Percentiles rank a stretch among this genome's conserved stretches.
Evolutionary conservation across 53 echinoderm and acorn worm genomes (phyloP).

Genomic region (Antedon mediterranea): DNA sequence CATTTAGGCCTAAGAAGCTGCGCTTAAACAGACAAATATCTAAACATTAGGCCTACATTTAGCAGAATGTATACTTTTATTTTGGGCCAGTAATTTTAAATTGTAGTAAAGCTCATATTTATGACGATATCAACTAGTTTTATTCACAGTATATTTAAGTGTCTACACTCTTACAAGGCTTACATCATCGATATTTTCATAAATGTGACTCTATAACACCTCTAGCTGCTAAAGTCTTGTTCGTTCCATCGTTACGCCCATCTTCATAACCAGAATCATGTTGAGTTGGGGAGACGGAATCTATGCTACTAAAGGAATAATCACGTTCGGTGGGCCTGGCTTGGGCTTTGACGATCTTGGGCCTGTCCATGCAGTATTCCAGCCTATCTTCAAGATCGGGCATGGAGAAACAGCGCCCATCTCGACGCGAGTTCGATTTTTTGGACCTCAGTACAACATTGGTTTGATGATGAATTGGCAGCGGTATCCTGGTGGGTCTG

Average conservation of each 20-base stretch:
- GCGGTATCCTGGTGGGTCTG: constrained; percentile 56
- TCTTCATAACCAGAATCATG: constrained; percentile 93
- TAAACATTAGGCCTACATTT: too few relatives aligned
- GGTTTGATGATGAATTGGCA: constrained; percentile 59
- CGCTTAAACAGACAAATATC: too few relatives aligned
- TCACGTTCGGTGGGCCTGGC: constrained; percentile 13
- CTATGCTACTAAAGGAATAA: constrained; percentile 41
- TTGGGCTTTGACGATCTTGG: background rate
- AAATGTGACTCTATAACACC: background rate
- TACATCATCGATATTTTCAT: background rate
- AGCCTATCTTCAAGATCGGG: constrained; percentile 13
- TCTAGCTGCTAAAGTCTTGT: background rate
- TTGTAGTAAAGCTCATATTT: too few relatives aligned
- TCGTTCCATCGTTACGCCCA: background rate
- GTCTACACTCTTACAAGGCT: too few relatives aligned
- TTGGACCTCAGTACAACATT: constrained; percentile 18
- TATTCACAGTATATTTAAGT: too few relatives aligned
- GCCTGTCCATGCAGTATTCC: constrained; percentile 24
- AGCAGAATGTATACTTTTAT: too few relatives aligned
- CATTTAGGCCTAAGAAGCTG: too few relatives aligned
- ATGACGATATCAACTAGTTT: too few relatives aligned
- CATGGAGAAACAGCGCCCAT: constrained; percentile 13
- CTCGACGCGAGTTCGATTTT: background rate
- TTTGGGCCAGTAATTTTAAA: too few relatives aligned
- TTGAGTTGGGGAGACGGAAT: constrained; percentile 71